Conservation (phyloP, 2,113 vertebrate species). For the Colossoma macropomum region DNA sequence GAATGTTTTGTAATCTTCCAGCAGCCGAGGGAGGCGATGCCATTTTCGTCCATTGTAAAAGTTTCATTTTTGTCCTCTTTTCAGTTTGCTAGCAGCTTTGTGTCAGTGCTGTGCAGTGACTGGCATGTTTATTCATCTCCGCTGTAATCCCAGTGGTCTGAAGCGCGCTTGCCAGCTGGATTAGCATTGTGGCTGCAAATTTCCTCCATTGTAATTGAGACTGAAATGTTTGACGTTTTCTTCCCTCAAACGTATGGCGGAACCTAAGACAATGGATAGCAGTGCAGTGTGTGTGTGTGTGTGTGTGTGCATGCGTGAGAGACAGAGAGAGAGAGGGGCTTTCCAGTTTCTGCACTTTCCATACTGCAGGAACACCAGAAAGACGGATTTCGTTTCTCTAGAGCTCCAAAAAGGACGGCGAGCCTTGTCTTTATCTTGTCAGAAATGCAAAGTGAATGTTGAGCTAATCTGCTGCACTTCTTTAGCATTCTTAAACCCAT, state of each 20-base stretch:
- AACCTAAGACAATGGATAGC: constrained; percentile 25
- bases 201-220: constrained; percentile 34
- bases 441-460: background rate
- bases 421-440: background rate
- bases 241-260: constrained; percentile 22
- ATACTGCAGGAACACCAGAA: background rate
- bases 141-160: constrained; percentile 39
- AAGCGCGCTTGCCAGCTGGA: constrained; percentile 38
- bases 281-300: background rate
- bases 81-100: constrained; percentile 24
- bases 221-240: constrained; percentile 26
- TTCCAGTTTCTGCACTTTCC: constrained; percentile 26
- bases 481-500: background rate
- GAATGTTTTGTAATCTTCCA: constrained; percentile 18
- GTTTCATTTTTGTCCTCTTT: constrained; percentile 24
- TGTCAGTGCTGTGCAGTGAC: constrained; percentile 32
- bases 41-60: constrained; percentile 18
- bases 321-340: background rate
- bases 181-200: constrained; percentile 38
- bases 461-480: constrained; percentile 8
- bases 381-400: constrained; percentile 30
- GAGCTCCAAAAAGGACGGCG: background rate
- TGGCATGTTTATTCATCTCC: constrained; percentile 47
- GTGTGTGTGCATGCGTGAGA: too few relatives aligned
- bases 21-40: constrained; percentile 12